These are phyloP conservation scores for Xylota sylvarum DNA, from an alignment of 2,888 invertebrate genomes.

Conservation along the genomic window DNA sequence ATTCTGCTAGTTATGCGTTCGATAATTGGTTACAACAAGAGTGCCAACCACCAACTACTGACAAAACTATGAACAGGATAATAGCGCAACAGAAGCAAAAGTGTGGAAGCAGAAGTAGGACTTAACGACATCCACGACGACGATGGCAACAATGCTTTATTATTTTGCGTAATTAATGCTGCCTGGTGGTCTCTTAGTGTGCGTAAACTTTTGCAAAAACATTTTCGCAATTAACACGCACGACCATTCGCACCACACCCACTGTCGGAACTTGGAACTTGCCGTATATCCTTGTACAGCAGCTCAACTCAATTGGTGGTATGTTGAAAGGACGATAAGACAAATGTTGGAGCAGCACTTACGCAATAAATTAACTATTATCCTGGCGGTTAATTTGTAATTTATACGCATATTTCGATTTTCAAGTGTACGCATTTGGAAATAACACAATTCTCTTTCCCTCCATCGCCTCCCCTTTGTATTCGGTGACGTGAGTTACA, in stretches of 20 bases:
- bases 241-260: constrained; percentile 19
- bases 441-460: constrained; percentile 34
- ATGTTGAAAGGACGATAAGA: constrained; percentile 59
- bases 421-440: constrained; percentile 67
- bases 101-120: constrained; percentile 3
- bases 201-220: constrained; percentile 62
- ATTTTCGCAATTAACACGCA: constrained; percentile 70
- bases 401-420: constrained; percentile 72
- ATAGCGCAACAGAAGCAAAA: constrained; percentile 26
- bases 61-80: constrained; percentile 36
- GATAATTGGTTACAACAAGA: constrained; percentile 74
- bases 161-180: constrained; percentile 69
- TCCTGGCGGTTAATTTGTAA: constrained; percentile 76
- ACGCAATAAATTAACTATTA: constrained; percentile 70
- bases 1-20: constrained; percentile 58
- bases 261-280: not conserved
- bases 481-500: too few species aligned
- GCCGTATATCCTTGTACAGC: not conserved
- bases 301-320: constrained; percentile 24
- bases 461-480: too few species aligned
- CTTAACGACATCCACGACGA: constrained; percentile 40
- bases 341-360: constrained; percentile 65
- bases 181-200: constrained; percentile 1
- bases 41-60: constrained; percentile 67
- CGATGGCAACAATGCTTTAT: constrained; percentile 66